phyloP scores from a whole-genome alignment of 2,113 vertebrate species.

The Crotalus tigris region DNA sequence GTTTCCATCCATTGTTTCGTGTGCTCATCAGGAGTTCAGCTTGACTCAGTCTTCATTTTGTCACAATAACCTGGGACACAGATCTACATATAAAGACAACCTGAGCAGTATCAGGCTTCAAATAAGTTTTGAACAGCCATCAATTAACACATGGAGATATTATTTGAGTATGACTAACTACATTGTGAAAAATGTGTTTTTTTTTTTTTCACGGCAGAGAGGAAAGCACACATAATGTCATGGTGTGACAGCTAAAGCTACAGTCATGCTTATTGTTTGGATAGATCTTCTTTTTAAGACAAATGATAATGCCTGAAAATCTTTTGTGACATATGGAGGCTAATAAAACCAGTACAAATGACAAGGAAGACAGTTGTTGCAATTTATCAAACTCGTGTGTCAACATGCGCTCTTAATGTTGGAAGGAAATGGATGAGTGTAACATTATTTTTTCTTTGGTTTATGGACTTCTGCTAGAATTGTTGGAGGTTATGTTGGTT shows the following conservation, averaged over 20 bases:
- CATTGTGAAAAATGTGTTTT: slow-evolving; percentile 2
- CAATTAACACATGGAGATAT: not conserved
- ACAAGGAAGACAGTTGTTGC: slow-evolving; percentile 5
- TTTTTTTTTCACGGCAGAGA: not conserved
- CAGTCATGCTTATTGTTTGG: slow-evolving; percentile 16
- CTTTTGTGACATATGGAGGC: slow-evolving; percentile 27
- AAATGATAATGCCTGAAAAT: slow-evolving; percentile 18
- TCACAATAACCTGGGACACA: not conserved
- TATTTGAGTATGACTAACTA: slow-evolving; percentile 14
- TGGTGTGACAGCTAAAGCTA: slow-evolving; percentile 16
- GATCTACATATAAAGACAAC: not conserved
- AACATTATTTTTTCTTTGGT: not conserved
- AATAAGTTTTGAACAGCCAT: not conserved
- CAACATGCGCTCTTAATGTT: not conserved
- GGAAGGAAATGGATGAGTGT: not conserved
- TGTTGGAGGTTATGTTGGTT: not conserved
- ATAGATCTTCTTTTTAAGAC: slow-evolving; percentile 16
- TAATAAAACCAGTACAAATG: slow-evolving; percentile 25
- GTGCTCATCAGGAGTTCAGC: not conserved
- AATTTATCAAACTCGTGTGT: slow-evolving; percentile 18
- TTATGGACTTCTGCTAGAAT: not conserved
- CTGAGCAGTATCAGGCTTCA: not conserved
- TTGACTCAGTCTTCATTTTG: not conserved
- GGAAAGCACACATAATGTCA: slow-evolving; percentile 20
- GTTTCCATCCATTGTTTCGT: not conserved